Evolutionary conservation across 2,797 vertebrate genomes (phyloP).

Genomic region (Coracias cyanogaster): DNA sequence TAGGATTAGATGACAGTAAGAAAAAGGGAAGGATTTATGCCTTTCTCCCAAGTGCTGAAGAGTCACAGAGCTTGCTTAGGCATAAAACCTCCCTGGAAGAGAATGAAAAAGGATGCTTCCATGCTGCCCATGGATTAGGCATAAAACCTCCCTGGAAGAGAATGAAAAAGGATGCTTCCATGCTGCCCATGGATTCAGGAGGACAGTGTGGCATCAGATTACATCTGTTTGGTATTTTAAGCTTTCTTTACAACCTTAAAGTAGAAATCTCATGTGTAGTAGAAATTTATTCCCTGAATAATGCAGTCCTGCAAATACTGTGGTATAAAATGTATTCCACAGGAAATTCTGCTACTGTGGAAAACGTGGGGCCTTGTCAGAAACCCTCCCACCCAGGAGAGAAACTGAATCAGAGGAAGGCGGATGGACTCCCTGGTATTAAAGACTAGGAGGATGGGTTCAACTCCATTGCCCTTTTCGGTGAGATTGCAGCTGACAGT

Average conservation of each 20-base stretch:
- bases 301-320: not conserved
- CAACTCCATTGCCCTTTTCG: constrained; percentile 21
- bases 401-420: not conserved
- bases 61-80: not conserved
- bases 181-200: not conserved
- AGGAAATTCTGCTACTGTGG: constrained; percentile 1
- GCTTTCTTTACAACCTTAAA: not conserved
- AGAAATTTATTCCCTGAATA: not conserved
- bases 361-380: constrained; percentile 6
- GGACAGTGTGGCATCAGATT: not conserved
- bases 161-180: not conserved
- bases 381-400: not conserved
- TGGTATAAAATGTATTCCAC: not conserved
- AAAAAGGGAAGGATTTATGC: not conserved
- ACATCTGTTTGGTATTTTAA: constrained; percentile 16
- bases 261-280: not conserved
- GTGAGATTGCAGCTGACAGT: constrained; percentile 65
- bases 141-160: not conserved
- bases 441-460: constrained; percentile 8
- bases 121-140: not conserved
- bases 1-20: not conserved
- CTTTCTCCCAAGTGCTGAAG: not conserved
- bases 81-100: not conserved
- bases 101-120: not conserved
- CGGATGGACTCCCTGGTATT: not conserved